A percentile compares a stretch with the other conserved stretches of the same genome.
phyloP scores from a whole-genome alignment of 2,113 vertebrate species.

The Morone saxatilis region DNA sequence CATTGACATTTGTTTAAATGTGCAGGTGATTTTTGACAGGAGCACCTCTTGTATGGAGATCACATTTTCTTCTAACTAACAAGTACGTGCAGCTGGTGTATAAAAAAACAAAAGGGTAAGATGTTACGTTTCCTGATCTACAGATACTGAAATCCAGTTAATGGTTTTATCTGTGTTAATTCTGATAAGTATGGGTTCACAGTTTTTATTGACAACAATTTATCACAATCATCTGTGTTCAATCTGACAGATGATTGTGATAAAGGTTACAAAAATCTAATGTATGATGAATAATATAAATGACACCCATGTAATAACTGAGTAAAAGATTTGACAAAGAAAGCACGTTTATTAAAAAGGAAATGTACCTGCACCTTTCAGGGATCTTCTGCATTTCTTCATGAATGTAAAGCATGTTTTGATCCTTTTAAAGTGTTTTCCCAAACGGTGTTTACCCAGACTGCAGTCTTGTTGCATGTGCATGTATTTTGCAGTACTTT shows the following conservation, averaged over 20 bases:
- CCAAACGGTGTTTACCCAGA: not conserved
- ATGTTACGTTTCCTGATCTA: not conserved
- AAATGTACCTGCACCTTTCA: constrained; percentile 1
- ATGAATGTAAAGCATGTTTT: constrained; percentile 2
- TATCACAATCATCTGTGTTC: not conserved
- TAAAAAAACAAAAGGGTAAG: not conserved
- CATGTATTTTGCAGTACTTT: not conserved
- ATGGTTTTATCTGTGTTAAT: not conserved
- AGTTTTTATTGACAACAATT: not conserved
- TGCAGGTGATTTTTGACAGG: not conserved
- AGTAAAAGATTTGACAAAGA: not conserved
- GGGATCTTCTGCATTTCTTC: not conserved
- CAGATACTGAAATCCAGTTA: not conserved
- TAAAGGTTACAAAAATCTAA: not conserved
- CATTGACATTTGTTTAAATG: not conserved
- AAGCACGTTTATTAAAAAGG: not conserved
- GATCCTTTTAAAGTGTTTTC: not conserved
- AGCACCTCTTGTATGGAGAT: not conserved
- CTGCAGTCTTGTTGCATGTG: not conserved
- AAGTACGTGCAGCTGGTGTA: not conserved
- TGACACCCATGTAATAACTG: not conserved
- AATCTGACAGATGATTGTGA: not conserved
- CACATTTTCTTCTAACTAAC: not conserved
- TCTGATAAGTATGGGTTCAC: not conserved
- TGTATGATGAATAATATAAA: not conserved